Evolutionary conservation across 1,140 invertebrate species (phyloP).

Genomic region (Rhynchophorus ferrugineus): DNA sequence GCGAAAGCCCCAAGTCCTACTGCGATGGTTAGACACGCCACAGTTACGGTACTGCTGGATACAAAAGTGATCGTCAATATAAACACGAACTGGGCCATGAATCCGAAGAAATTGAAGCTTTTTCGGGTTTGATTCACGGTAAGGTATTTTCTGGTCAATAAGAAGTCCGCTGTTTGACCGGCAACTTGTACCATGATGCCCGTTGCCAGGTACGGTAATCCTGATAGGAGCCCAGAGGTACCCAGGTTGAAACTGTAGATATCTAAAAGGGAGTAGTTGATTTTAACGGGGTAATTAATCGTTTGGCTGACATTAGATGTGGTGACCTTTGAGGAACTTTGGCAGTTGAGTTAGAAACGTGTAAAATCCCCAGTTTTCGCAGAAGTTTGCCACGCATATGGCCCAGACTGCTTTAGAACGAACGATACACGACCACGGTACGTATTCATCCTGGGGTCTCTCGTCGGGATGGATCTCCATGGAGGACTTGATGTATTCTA

Average conservation of each 20-base stretch:
- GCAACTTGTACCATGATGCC: slow-evolving; percentile 67
- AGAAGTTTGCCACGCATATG: slow-evolving; percentile 68
- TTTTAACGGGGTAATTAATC: not conserved
- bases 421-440: slow-evolving; percentile 67
- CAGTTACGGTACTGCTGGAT: slow-evolving; percentile 53
- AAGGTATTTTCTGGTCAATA: slow-evolving; percentile 54
- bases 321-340: slow-evolving; percentile 72
- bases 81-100: slow-evolving; percentile 74
- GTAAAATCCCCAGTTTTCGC: slow-evolving; percentile 88
- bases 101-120: slow-evolving; percentile 69
- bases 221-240: slow-evolving; percentile 72
- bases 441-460: slow-evolving; percentile 38
- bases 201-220: slow-evolving; percentile 82
- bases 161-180: slow-evolving; percentile 73
- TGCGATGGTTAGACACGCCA: slow-evolving; percentile 72
- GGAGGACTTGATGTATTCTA: slow-evolving; percentile 60
- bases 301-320: not conserved
- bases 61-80: slow-evolving; percentile 71
- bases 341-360: slow-evolving; percentile 84
- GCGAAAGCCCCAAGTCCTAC: slow-evolving; percentile 84
- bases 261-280: slow-evolving; percentile 46
- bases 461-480: slow-evolving; percentile 25
- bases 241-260: slow-evolving; percentile 63
- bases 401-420: slow-evolving; percentile 73
- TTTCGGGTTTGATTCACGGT: slow-evolving; percentile 68